Percentiles rank a stretch among this genome's conserved stretches.
phyloP scores from a whole-genome alignment of 2,888 invertebrate genomes.

The Rhimphoctona megacephalus region DNA sequence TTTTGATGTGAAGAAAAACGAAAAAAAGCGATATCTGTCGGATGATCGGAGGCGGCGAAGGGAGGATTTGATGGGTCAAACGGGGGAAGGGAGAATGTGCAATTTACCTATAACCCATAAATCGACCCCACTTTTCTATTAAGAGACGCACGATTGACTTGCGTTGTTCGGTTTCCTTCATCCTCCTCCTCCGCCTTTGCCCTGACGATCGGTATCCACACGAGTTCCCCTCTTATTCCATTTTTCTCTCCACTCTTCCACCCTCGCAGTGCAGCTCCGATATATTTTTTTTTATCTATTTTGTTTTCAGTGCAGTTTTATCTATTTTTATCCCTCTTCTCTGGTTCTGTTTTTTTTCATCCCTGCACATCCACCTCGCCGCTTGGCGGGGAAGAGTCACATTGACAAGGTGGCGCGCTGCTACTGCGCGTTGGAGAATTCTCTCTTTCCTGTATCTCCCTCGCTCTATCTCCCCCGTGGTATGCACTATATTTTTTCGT shows the following conservation, averaged over 20 bases:
- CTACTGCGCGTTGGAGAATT: slow-evolving; percentile 55
- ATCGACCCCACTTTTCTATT: slow-evolving; percentile 85
- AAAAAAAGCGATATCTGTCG: slow-evolving; percentile 79
- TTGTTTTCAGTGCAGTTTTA: slow-evolving; percentile 63
- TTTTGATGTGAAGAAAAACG: slow-evolving; percentile 72
- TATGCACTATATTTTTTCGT: slow-evolving; percentile 50
- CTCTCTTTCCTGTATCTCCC: slow-evolving; percentile 39
- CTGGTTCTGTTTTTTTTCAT: slow-evolving; percentile 47
- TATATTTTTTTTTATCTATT: slow-evolving; percentile 44
- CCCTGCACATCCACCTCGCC: slow-evolving; percentile 60
- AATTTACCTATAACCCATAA: slow-evolving; percentile 84
- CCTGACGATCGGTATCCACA: slow-evolving; percentile 59
- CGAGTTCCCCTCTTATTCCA: slow-evolving; percentile 38
- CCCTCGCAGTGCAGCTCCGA: slow-evolving; percentile 24
- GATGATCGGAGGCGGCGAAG: slow-evolving; percentile 76
- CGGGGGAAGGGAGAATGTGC: slow-evolving; percentile 74
- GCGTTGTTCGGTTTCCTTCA: slow-evolving; percentile 82
- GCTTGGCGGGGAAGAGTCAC: slow-evolving; percentile 50
- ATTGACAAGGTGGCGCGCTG: slow-evolving; percentile 42
- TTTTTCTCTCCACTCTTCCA: slow-evolving; percentile 34
- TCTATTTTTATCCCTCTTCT: slow-evolving; percentile 43
- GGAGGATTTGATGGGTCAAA: slow-evolving; percentile 74
- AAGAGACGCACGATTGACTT: slow-evolving; percentile 84
- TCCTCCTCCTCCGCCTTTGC: slow-evolving; percentile 56
- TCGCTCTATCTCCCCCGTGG: slow-evolving; percentile 44